These are phyloP conservation scores for Drosophila anomalata DNA, from an alignment of 2,888 invertebrate genomes.

Conservation along the genomic window DNA sequence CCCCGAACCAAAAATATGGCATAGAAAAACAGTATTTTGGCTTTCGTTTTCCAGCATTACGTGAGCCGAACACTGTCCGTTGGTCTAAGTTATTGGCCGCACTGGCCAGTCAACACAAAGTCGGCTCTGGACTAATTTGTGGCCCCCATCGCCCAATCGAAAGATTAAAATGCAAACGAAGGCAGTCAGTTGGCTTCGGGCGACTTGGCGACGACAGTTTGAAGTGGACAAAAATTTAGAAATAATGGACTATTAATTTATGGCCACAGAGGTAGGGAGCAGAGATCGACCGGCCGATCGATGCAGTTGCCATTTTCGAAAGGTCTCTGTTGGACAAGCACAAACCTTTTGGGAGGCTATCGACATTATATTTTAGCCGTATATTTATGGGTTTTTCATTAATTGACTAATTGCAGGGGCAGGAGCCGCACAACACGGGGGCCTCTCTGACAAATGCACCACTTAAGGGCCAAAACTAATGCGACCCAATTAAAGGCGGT, in stretches of 20 bases:
- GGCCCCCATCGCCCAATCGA: slow-evolving; percentile 49
- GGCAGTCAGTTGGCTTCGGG: slow-evolving; percentile 47
- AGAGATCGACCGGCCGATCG: slow-evolving; percentile 30
- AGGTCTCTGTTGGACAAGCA: slow-evolving; percentile 17
- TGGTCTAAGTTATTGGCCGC: slow-evolving; percentile 72
- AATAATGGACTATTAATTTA: slow-evolving; percentile 81
- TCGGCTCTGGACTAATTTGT: slow-evolving; percentile 70
- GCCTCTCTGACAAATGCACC: slow-evolving; percentile 43
- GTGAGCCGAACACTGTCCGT: slow-evolving; percentile 37
- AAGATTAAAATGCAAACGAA: slow-evolving; percentile 80
- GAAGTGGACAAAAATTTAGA: slow-evolving; percentile 76
- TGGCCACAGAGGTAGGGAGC: slow-evolving; percentile 42
- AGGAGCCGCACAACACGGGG: slow-evolving; percentile 14
- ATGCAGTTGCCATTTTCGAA: slow-evolving; percentile 64
- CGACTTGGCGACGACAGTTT: slow-evolving; percentile 75
- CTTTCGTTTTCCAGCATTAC: slow-evolving; percentile 51
- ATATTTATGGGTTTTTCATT: slow-evolving; percentile 75
- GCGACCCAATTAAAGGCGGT: slow-evolving; percentile 60
- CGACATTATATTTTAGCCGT: slow-evolving; percentile 58
- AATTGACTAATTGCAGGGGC: slow-evolving; percentile 74
- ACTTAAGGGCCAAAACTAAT: slow-evolving; percentile 72
- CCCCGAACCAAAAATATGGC: slow-evolving; percentile 9
- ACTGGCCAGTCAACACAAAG: slow-evolving; percentile 75
- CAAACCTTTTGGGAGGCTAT: slow-evolving; percentile 54
- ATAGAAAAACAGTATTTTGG: slow-evolving; percentile 15